Conservation (phyloP, 1,140 invertebrate genomes). For the Drosophila erecta region DNA sequence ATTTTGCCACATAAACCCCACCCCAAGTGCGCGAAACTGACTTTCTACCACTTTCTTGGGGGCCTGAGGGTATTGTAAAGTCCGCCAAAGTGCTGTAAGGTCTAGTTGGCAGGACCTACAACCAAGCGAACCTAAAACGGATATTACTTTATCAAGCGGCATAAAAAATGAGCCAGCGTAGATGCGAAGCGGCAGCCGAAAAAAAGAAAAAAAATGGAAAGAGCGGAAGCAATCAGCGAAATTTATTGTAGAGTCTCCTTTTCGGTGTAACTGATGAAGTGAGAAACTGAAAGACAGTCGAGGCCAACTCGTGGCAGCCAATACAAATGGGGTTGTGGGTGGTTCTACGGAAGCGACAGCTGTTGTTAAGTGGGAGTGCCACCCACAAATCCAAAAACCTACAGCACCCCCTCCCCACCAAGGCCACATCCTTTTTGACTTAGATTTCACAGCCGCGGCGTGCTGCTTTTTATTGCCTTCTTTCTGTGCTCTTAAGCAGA, state of each 20-base stretch:
- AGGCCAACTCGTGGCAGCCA: constrained; percentile 67
- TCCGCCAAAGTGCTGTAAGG: constrained; percentile 36
- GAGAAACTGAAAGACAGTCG: constrained; percentile 82
- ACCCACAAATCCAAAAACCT: neutral
- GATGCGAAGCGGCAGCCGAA: constrained; percentile 29
- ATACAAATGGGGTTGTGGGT: constrained; percentile 48
- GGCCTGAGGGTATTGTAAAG: constrained; percentile 46
- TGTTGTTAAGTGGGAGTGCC: constrained; percentile 53
- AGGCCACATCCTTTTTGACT: constrained; percentile 8
- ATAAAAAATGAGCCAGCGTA: constrained; percentile 79
- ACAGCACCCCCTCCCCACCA: neutral
- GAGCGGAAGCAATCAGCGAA: constrained; percentile 80
- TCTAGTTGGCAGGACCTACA: constrained; percentile 31
- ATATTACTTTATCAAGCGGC: constrained; percentile 83
- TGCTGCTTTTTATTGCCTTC: constrained; percentile 81
- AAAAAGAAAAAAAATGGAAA: constrained; percentile 10
- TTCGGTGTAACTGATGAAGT: constrained; percentile 82
- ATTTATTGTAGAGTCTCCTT: constrained; percentile 82
- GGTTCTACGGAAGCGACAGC: constrained; percentile 56
- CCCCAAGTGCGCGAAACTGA: neutral
- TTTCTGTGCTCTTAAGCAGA: constrained; percentile 74
- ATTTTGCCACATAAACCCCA: neutral
- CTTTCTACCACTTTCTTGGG: constrained; percentile 10
- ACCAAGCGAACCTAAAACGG: constrained; percentile 76
- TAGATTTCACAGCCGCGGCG: constrained; percentile 63